Evolutionary conservation across 2,888 invertebrate genomes (phyloP).

Genomic region (Caenorhabditis uteleia): DNA sequence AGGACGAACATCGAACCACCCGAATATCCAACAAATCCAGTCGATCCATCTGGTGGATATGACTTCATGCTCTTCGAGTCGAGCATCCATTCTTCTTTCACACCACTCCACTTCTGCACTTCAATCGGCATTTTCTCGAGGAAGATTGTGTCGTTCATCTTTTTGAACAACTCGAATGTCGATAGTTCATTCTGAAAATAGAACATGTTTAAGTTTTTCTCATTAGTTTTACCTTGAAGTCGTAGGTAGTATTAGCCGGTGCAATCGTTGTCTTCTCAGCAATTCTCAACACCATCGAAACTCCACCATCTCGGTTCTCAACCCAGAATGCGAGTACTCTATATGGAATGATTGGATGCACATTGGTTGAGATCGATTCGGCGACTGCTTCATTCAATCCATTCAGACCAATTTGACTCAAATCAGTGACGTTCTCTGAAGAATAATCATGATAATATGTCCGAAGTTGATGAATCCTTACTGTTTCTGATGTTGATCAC

Average conservation of each 20-base stretch:
- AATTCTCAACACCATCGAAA: slow-evolving; percentile 19
- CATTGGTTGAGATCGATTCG: slow-evolving; percentile 12
- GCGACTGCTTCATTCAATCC: slow-evolving; percentile 20
- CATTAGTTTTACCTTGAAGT: slow-evolving; percentile 8
- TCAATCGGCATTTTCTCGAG: slow-evolving; percentile 21
- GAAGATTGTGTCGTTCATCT: slow-evolving; percentile 10
- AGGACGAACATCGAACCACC: slow-evolving; percentile 55
- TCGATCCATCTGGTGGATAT: slow-evolving; percentile 23
- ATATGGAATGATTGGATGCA: slow-evolving; percentile 25
- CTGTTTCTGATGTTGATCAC: slow-evolving; percentile 29
- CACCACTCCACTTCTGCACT: slow-evolving; percentile 13
- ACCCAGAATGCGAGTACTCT: slow-evolving; percentile 23
- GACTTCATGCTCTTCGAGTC: slow-evolving; percentile 15
- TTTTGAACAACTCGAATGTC: slow-evolving; percentile 18
- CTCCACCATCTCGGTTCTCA: slow-evolving; percentile 10
- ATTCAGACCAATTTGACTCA: slow-evolving; percentile 18
- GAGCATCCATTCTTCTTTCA: slow-evolving; percentile 27
- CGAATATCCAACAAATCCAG: slow-evolving; percentile 47
- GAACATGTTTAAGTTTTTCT: neutral
- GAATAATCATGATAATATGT: slow-evolving; percentile 1
- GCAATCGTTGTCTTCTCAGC: slow-evolving; percentile 16
- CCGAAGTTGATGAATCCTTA: slow-evolving; percentile 2
- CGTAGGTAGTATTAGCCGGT: slow-evolving; percentile 14
- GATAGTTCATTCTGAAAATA: slow-evolving; percentile 5
- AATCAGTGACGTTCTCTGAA: slow-evolving; percentile 17